Conservation (phyloP, 2,888 invertebrate genomes). For the Gasteruption jaculator region DNA sequence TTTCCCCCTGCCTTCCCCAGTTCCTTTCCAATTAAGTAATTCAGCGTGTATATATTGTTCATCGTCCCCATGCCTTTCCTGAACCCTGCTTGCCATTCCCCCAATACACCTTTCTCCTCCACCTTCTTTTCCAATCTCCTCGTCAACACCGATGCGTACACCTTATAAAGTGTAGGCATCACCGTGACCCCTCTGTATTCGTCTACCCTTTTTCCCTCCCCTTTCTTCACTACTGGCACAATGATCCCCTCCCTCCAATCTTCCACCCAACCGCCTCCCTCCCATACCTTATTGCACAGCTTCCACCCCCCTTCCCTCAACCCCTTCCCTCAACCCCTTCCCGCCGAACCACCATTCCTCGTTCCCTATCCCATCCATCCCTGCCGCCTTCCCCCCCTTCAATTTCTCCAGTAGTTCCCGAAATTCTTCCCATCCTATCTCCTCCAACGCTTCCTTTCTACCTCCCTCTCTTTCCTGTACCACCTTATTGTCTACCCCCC, state of each 20-base stretch:
- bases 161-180: conserved; percentile 11
- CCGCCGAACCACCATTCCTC: conserved; percentile 8
- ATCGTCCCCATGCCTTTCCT: conserved; percentile 12
- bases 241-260: conserved; percentile 12
- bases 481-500: conserved; percentile 2
- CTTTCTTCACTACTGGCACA: conserved; percentile 10
- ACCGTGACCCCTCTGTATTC: conserved; percentile 18
- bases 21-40: conserved; percentile 9
- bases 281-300: conserved; percentile 5
- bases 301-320: conserved; percentile 1
- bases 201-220: conserved; percentile 6
- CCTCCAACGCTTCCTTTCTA: background rate
- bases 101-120: conserved; percentile 7
- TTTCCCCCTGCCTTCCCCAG: conserved; percentile 15
- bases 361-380: conserved; percentile 6
- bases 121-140: conserved; percentile 8
- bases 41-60: conserved; percentile 18
- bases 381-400: background rate
- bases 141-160: conserved; percentile 12
- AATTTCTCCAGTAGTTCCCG: background rate
- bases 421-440: background rate
- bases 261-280: conserved; percentile 9
- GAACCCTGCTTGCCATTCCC: conserved; percentile 18
- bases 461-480: conserved; percentile 4
- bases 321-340: conserved; percentile 5